These are phyloP conservation scores for Phyllostomus hastatus DNA, from an alignment of 2,113 vertebrate genomes.

Conservation along the genomic window DNA sequence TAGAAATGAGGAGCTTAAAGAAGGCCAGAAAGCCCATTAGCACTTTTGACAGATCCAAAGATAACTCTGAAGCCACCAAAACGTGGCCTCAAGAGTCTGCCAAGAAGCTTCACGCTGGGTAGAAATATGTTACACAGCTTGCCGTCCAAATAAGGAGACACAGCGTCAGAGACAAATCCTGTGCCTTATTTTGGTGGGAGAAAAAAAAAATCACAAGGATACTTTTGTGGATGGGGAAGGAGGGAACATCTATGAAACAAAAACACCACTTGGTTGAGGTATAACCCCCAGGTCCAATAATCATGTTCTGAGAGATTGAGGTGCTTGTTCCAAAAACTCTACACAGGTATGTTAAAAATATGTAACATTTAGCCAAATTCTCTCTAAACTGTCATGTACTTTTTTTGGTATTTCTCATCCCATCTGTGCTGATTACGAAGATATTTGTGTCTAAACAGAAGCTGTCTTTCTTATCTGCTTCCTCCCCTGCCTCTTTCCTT, in stretches of 20 bases:
- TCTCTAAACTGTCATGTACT: conserved; percentile 86
- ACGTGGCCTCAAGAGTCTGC: conserved; percentile 87
- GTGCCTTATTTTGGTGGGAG: conserved; percentile 77
- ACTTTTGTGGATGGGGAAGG: conserved; percentile 51
- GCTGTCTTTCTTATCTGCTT: conserved; percentile 85
- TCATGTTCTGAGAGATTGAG: conserved; percentile 44
- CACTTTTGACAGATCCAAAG: conserved; percentile 89
- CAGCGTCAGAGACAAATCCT: conserved; percentile 81
- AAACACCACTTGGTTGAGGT: conserved; percentile 65
- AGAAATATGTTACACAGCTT: conserved; percentile 89
- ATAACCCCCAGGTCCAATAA: conserved; percentile 31
- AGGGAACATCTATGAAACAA: conserved; percentile 50
- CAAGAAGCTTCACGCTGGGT: conserved; percentile 87
- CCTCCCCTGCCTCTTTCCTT: conserved; percentile 81
- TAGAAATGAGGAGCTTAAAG: conserved; percentile 85
- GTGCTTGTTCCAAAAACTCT: conserved; percentile 63
- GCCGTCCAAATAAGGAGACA: conserved; percentile 85
- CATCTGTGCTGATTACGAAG: conserved; percentile 89
- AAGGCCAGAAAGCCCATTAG: conserved; percentile 87
- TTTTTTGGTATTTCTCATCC: conserved; percentile 86
- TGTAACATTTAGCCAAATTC: conserved; percentile 82
- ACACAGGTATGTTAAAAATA: conserved; percentile 81
- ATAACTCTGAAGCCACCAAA: conserved; percentile 85
- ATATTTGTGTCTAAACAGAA: conserved; percentile 90
- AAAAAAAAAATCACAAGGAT: conserved; percentile 59